Conservation (phyloP, 2,113 vertebrate species). For the Perccottus glenii region DNA sequence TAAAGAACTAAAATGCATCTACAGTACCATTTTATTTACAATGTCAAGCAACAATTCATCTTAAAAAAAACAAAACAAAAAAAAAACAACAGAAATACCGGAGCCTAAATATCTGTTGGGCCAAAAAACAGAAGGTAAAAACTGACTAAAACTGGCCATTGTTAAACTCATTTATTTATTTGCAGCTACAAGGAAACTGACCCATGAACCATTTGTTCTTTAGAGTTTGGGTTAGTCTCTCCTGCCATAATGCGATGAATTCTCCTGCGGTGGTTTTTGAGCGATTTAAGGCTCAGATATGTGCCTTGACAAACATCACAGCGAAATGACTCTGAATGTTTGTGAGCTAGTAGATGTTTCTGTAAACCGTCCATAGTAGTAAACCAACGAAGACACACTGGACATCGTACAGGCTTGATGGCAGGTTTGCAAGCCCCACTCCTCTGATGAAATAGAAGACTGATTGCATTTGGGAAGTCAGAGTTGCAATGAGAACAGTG, state of each 20-base stretch:
- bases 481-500: conserved; percentile 75
- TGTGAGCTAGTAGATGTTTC: conserved; percentile 79
- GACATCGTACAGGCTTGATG: conserved; percentile 77
- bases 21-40: conserved; percentile 14
- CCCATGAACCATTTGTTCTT: conserved; percentile 31
- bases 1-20: conserved; percentile 30
- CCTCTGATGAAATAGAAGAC: conserved; percentile 76
- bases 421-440: conserved; percentile 72
- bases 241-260: conserved; percentile 76
- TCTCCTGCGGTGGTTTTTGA: conserved; percentile 78
- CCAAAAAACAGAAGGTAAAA: conserved; percentile 6
- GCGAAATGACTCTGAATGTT: conserved; percentile 60
- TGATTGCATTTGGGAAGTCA: conserved; percentile 70
- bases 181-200: conserved; percentile 4
- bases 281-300: conserved; percentile 73
- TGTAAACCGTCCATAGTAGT: conserved; percentile 75
- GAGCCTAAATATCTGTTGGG: neutral
- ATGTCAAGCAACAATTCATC: conserved; percentile 13
- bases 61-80: neutral
- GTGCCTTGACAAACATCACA: conserved; percentile 77
- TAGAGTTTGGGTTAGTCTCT: conserved; percentile 22
- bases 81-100: too few relatives aligned
- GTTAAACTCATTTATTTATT: too few relatives aligned
- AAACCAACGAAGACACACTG: conserved; percentile 78
- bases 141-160: neutral